Evolutionary conservation across 2,797 vertebrate genomes (phyloP).

Genomic region (Sebastes vulpes): DNA sequence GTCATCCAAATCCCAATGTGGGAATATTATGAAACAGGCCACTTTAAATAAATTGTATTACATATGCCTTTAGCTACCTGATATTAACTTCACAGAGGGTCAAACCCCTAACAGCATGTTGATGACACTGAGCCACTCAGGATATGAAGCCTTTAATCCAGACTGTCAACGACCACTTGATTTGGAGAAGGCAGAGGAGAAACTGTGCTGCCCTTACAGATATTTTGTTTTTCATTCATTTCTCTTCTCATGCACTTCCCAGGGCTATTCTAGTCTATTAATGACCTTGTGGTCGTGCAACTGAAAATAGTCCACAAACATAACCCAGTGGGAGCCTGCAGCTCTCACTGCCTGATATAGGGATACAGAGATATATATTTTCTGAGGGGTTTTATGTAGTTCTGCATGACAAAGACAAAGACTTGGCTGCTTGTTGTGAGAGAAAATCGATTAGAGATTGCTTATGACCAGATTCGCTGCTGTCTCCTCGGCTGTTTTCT

Average conservation of each 20-base stretch:
- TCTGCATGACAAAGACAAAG: not conserved
- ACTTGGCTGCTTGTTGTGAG: not conserved
- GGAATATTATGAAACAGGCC: not conserved
- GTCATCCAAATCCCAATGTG: not conserved
- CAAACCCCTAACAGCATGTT: not conserved
- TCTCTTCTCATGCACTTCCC: slow-evolving; percentile 17
- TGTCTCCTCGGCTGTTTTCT: not conserved
- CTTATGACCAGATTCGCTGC: not conserved
- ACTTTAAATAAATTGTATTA: not conserved
- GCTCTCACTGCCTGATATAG: not conserved
- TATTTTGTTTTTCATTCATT: slow-evolving; percentile 7
- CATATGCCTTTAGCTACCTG: not conserved
- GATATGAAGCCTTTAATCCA: not conserved
- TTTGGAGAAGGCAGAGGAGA: not conserved
- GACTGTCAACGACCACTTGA: not conserved
- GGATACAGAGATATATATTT: not conserved
- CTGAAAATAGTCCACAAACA: slow-evolving; percentile 52
- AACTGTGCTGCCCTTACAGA: not conserved
- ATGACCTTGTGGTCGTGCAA: slow-evolving; percentile 31
- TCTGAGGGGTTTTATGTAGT: not conserved
- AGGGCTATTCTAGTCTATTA: slow-evolving; percentile 42
- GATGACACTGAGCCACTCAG: not conserved
- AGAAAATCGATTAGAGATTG: not conserved
- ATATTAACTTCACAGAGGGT: not conserved
- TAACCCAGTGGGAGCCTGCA: slow-evolving; percentile 17